These are phyloP conservation scores for Thermophis baileyi DNA, from an alignment of 2,113 vertebrate genomes.

Conservation along the genomic window DNA sequence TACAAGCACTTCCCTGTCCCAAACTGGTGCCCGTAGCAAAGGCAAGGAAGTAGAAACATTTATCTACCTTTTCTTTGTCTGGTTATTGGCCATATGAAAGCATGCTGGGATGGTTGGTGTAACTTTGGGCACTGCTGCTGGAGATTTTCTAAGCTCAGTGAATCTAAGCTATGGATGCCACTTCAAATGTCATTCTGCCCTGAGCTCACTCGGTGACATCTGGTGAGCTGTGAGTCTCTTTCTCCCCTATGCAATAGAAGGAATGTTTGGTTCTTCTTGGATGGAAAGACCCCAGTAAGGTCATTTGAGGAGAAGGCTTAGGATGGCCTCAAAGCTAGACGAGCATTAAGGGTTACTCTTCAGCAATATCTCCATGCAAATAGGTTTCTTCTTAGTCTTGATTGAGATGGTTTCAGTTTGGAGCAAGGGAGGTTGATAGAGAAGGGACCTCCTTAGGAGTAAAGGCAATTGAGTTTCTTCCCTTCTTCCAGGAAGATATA, in stretches of 20 bases:
- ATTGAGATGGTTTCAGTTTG: background rate
- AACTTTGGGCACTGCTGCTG: background rate
- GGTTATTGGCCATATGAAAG: background rate
- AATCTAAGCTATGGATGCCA: no score
- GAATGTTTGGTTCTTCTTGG: background rate
- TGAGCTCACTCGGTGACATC: background rate
- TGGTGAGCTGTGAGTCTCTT: background rate
- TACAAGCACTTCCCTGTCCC: background rate
- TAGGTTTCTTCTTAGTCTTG: background rate
- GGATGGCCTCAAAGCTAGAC: background rate
- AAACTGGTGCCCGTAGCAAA: background rate
- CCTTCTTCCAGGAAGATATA: background rate
- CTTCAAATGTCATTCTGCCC: background rate
- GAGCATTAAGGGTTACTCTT: no score
- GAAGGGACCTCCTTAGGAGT: background rate
- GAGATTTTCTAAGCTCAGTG: background rate
- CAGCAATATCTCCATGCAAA: background rate
- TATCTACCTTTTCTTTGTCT: background rate
- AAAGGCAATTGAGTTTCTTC: fast-evolving
- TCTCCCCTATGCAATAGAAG: background rate
- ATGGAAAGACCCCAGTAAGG: background rate
- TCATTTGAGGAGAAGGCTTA: background rate
- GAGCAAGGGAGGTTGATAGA: background rate
- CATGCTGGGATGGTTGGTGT: background rate
- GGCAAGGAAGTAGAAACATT: background rate